These are phyloP conservation scores for Brachyalestes nurse DNA, from an alignment of 2,797 vertebrate genomes.

Conservation along the genomic window DNA sequence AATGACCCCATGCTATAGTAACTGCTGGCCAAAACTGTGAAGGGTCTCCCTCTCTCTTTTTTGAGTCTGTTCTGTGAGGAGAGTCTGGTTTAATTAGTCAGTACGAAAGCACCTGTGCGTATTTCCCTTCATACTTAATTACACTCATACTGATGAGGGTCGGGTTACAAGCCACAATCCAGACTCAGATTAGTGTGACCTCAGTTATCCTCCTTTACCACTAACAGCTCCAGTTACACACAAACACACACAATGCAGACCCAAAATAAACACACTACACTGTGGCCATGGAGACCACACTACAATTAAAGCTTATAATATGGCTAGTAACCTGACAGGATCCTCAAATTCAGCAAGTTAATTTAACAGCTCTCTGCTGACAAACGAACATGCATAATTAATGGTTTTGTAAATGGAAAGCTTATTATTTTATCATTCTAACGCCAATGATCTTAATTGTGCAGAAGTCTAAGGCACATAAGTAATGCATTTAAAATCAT, in stretches of 20 bases:
- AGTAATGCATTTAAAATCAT: too few relatives aligned
- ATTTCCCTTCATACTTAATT: conserved; percentile 41
- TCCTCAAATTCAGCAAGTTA: too few relatives aligned
- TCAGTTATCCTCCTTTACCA: conserved; percentile 51
- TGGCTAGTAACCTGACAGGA: too few relatives aligned
- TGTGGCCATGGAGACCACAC: background rate
- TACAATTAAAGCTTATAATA: too few relatives aligned
- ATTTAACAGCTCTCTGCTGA: too few relatives aligned
- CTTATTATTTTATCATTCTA: too few relatives aligned
- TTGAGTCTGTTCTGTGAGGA: background rate
- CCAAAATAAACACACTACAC: background rate
- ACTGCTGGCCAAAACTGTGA: too few relatives aligned
- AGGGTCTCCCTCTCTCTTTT: background rate
- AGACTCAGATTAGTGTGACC: conserved; percentile 76
- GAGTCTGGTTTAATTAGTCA: conserved; percentile 37
- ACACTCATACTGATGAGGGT: conserved; percentile 67
- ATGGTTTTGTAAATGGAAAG: too few relatives aligned
- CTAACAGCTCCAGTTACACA: conserved; percentile 33
- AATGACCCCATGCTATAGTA: too few relatives aligned
- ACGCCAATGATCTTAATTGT: too few relatives aligned
- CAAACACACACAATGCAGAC: conserved; percentile 19
- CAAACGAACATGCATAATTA: too few relatives aligned
- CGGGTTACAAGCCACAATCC: conserved; percentile 69
- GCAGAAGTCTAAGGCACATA: too few relatives aligned
- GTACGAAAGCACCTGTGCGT: conserved; percentile 52